Base-by-base conservation (phyloP, 2,888 invertebrate genomes). In the Eumacrocentrus americanus region DNA sequence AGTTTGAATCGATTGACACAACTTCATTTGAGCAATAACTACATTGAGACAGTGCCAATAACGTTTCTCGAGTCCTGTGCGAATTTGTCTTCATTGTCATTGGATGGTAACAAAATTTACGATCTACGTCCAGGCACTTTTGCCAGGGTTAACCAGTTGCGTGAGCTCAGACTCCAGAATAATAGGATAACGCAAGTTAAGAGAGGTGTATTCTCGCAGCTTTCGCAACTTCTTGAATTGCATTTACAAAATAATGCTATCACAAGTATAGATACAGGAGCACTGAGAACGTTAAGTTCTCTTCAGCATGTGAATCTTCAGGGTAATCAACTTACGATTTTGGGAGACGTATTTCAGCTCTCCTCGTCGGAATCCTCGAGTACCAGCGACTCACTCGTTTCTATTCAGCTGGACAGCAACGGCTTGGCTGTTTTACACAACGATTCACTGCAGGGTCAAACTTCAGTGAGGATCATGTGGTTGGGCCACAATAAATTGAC, bases 251-350 rank as follows among this genome's bases (percentile, higher is more conserved):
- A 93, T 80, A 95, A 95, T 81, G 82, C 86, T 25, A 91, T 95
- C 68, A 87, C 88, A 57, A 86, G 85, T 53, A 91, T 95, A 71
- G 93, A 93, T 64, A 88, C 90, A 3, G 91, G 91, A 50, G 90
- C 92, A 12, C 91, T 95, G 76, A 87, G 89, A 22, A 89, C 89
- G 1, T 82, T 94, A 50, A 86, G 85, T 75, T 90, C 86, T 72
- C 84, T 96, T 59, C 92, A 93, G 73, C 94, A 94, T 76, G 88
- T 96, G 62, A 94, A 95, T 83, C 84, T 96, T 66, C 92, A 94
- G 78, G 90, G 91, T 50, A 95, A 95, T 81, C 86, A 86, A 54
- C 83, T 95, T 52, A 85, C 88, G 1, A 86, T 88, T 22, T 83
- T 94, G 18, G 91, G 90, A 22, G 92, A 94, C 74, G 88, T 94